Evolutionary conservation across 1,140 invertebrate genomes (phyloP), one percentile per base, ranked within the genome.

Genomic region (Drosophila takahashii): DNA sequence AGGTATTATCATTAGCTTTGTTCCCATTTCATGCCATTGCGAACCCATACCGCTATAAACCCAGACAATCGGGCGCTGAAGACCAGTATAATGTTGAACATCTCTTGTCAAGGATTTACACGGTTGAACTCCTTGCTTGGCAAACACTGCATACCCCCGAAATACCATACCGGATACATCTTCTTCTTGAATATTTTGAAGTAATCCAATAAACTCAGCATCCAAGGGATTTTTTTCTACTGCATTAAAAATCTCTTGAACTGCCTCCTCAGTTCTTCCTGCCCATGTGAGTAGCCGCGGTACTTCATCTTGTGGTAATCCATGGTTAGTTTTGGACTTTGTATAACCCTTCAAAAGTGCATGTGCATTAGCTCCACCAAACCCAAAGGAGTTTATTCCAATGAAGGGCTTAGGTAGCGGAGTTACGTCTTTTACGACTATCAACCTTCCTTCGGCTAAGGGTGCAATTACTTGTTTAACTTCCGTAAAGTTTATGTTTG

Each of bases 11-110:
- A 95, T 93, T 1, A 95, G 92, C 7, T 93, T 92, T 32, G 93
- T 92, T 16, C 95, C 97, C 97, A 98, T 98, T 47, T 96, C 95
- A 27, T 94, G 90, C 97, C 97, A 98, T 83, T 98, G 97, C 0
- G 96, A 96, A 5, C 97, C 97, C 96, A 98, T 97, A 51, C 97
- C 97, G 67, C 97, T 96, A 92, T 97, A 99, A 9, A 98, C 95
- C 92, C 96, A 97, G 94, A 97, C 98, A 0, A 98, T 93, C 15
- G 97, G 96, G 13, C 71, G 92, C 59, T 93, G 93, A 6, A 94
- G 92, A 0, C 94, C 95, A 0, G 93, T 92, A 86, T 94, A 95
- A 90, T 95, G 94, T 50, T 94, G 92, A 10, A 94, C 92, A 42
- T 94, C 93, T 59, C 92, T 92, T 1, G 91, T 81, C 8, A 93